A percentile compares a stretch with the other conserved stretches of the same genome.
phyloP scores from a whole-genome alignment of 1,140 invertebrate genomes.

The Gonioctena quinquepunctata region DNA sequence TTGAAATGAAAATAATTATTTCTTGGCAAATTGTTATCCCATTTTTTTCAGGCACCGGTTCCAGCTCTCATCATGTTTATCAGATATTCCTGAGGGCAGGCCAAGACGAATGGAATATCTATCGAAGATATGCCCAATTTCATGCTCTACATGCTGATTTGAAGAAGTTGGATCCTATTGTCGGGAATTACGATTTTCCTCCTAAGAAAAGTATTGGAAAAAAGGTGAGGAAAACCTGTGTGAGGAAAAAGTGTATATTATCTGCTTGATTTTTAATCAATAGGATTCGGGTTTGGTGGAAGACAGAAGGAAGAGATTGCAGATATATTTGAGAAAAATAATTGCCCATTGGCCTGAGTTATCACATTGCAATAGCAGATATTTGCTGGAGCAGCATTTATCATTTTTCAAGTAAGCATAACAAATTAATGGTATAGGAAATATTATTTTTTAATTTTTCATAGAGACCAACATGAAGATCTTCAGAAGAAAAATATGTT shows the following conservation, averaged over 20 bases:
- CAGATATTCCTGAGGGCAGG: conserved; percentile 87
- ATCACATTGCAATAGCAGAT: conserved; percentile 67
- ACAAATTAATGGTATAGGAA: too few species aligned
- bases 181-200: conserved; percentile 86
- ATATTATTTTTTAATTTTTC: conserved; percentile 25
- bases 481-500: conserved; percentile 41
- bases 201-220: conserved; percentile 90
- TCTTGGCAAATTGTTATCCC: too few species aligned
- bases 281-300: conserved; percentile 83
- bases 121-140: conserved; percentile 89
- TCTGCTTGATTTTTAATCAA: conserved; percentile 29
- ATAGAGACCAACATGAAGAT: conserved; percentile 45
- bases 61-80: conserved; percentile 81
- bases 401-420: conserved; percentile 79
- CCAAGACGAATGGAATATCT: conserved; percentile 92
- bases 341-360: conserved; percentile 74
- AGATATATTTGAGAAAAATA: conserved; percentile 78
- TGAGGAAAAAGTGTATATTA: not conserved
- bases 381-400: conserved; percentile 71
- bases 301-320: conserved; percentile 72
- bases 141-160: conserved; percentile 78
- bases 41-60: conserved; percentile 48
- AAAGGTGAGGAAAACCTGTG: conserved; percentile 65
- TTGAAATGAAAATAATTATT: too few species aligned
- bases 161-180: conserved; percentile 79